Evolutionary conservation across 2,888 invertebrate genomes (phyloP).

Genomic region (Lissonota sp.): DNA sequence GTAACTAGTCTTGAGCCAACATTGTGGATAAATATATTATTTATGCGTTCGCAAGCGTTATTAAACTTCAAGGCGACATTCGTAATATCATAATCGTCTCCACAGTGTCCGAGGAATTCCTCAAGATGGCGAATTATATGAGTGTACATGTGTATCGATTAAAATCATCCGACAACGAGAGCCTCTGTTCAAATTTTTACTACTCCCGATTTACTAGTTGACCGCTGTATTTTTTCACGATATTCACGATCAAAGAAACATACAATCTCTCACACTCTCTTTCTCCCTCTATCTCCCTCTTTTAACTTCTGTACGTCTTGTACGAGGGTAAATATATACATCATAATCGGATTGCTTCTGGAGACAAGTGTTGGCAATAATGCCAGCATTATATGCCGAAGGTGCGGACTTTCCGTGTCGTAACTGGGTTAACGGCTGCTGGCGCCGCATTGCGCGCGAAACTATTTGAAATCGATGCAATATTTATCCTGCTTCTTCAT

Average conservation of each 20-base stretch:
- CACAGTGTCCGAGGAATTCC: conserved; percentile 35
- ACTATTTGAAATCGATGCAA: conserved; percentile 65
- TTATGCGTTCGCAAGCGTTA: conserved; percentile 17
- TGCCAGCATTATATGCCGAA: conserved; percentile 68
- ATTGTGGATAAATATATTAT: conserved; percentile 1
- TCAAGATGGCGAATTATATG: conserved; percentile 35
- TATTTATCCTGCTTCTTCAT: not conserved
- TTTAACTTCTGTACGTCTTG: no score
- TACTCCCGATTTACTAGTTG: conserved; percentile 13
- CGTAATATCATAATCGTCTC: conserved; percentile 38
- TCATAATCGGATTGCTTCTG: conserved; percentile 18
- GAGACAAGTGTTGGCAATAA: conserved; percentile 68
- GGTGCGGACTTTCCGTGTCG: conserved; percentile 66
- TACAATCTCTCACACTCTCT: conserved; percentile 9
- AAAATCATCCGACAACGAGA: conserved; percentile 55
- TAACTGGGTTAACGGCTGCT: conserved; percentile 77
- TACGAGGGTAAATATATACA: conserved; percentile 20
- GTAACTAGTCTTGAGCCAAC: no score
- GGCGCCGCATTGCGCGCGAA: conserved; percentile 62
- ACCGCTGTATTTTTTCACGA: not conserved
- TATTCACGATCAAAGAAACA: conserved; percentile 30
- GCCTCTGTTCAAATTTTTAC: conserved; percentile 35
- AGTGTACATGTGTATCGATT: not conserved
- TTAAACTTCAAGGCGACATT: conserved; percentile 50
- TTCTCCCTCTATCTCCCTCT: not conserved